Conservation (phyloP, 2,888 invertebrate genomes). For the Tortrix viridana region DNA sequence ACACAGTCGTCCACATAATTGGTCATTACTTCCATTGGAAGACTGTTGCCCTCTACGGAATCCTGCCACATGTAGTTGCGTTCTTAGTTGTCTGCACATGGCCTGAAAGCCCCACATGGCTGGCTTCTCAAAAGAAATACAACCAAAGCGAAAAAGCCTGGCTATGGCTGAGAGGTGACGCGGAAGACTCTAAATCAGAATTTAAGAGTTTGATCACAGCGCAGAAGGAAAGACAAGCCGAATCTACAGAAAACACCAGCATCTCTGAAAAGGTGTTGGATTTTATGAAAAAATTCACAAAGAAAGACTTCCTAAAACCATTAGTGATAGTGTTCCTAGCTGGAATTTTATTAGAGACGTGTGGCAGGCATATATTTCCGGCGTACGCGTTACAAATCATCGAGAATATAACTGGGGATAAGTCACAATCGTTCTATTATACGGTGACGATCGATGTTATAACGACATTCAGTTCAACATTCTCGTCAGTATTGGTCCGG, state of each 20-base stretch:
- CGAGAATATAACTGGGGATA: conserved; percentile 49
- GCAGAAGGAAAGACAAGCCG: conserved; percentile 41
- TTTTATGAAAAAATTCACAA: conserved; percentile 45
- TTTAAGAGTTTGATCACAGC: conserved; percentile 45
- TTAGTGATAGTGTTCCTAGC: conserved; percentile 49
- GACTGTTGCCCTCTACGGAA: conserved; percentile 44
- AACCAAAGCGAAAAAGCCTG: conserved; percentile 76
- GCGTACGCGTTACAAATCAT: conserved; percentile 56
- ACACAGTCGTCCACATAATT: conserved; percentile 44
- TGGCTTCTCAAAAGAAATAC: conserved; percentile 68
- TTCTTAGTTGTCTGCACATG: conserved; percentile 56
- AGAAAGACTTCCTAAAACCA: conserved; percentile 52
- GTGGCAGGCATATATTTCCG: conserved; percentile 57
- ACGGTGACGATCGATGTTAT: conserved; percentile 55
- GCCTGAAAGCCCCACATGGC: conserved; percentile 84
- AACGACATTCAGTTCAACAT: conserved; percentile 50
- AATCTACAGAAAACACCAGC: conserved; percentile 19
- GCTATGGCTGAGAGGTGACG: conserved; percentile 75
- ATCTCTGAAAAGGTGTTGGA: conserved; percentile 21
- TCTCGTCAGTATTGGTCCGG: conserved; percentile 53
- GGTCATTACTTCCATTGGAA: conserved; percentile 48
- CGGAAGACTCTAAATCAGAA: conserved; percentile 41
- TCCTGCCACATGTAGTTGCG: conserved; percentile 32
- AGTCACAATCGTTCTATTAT: conserved; percentile 51
- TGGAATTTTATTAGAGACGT: conserved; percentile 51